Percentiles rank a stretch among this genome's conserved stretches.
Evolutionary conservation across 2,797 vertebrate species (phyloP).

Genomic region (Melanotaenia maccullochi): DNA sequence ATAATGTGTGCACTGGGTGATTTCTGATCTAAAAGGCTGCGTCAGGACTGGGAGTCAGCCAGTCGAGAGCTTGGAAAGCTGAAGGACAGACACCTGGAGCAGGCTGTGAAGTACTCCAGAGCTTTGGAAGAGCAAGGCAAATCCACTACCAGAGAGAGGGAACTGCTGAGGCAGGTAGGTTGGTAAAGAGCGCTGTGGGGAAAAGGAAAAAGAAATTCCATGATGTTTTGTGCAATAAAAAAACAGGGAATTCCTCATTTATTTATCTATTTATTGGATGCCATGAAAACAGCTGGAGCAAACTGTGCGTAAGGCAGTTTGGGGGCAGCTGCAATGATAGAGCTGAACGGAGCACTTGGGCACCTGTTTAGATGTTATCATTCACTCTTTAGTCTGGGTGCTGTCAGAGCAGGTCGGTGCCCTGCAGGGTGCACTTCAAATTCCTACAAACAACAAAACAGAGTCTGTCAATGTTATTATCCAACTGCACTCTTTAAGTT

Average conservation of each 20-base stretch:
- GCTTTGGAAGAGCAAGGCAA: slow-evolving; percentile 90
- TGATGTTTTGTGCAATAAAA: not conserved
- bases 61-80: slow-evolving; percentile 89
- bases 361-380: slow-evolving; percentile 24
- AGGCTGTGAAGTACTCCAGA: slow-evolving; percentile 91
- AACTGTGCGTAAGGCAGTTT: not conserved
- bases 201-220: not conserved
- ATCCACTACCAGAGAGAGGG: slow-evolving; percentile 85
- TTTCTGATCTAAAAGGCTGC: slow-evolving; percentile 75
- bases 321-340: slow-evolving; percentile 2
- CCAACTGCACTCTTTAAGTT: not conserved
- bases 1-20: slow-evolving; percentile 1
- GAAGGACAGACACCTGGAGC: slow-evolving; percentile 92
- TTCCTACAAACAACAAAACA: not conserved
- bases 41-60: slow-evolving; percentile 85
- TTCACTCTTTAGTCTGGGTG: not conserved
- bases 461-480: not conserved
- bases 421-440: not conserved
- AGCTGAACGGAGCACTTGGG: not conserved
- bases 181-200: rapidly evolving
- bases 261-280: not conserved
- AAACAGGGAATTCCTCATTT: not conserved
- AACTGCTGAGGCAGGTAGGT: slow-evolving; percentile 81
- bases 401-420: slow-evolving; percentile 40
- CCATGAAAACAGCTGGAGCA: slow-evolving; percentile 4